Percentiles rank a stretch among this genome's conserved stretches.
Conservation (phyloP, 1,140 invertebrate genomes). For the Caerostris darwini region DNA sequence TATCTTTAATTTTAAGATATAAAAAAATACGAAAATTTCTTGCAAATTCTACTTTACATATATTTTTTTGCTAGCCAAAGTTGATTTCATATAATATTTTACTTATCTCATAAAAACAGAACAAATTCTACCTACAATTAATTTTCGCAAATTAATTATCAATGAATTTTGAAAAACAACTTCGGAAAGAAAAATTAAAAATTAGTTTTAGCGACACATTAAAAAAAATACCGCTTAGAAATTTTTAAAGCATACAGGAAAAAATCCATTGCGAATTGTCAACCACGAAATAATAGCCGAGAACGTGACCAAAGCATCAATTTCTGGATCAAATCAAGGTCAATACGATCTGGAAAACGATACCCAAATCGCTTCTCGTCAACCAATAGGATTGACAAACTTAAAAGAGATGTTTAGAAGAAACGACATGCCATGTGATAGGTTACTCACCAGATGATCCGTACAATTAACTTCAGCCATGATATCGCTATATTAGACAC, state of each 20-base stretch:
- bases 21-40: no score
- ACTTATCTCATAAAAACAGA: no score
- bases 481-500: slow-evolving; percentile 33
- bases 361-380: not conserved
- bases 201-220: not conserved
- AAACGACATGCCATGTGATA: slow-evolving; percentile 16
- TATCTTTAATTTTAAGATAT: no score
- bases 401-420: not conserved
- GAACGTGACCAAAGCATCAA: slow-evolving; percentile 35
- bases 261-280: not conserved
- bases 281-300: not conserved
- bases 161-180: no score
- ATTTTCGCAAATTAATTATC: no score
- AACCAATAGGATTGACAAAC: not conserved
- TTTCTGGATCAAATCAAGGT: slow-evolving; percentile 31
- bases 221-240: not conserved
- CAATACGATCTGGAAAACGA: slow-evolving; percentile 16
- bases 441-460: slow-evolving; percentile 60
- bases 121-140: no score
- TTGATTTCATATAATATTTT: no score
- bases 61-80: no score
- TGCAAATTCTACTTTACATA: no score
- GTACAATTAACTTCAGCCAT: slow-evolving; percentile 67
- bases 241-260: not conserved
- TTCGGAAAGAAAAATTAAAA: no score